Evolutionary conservation across 2,113 vertebrate species (phyloP).

Genomic region (Zosterops lateralis): DNA sequence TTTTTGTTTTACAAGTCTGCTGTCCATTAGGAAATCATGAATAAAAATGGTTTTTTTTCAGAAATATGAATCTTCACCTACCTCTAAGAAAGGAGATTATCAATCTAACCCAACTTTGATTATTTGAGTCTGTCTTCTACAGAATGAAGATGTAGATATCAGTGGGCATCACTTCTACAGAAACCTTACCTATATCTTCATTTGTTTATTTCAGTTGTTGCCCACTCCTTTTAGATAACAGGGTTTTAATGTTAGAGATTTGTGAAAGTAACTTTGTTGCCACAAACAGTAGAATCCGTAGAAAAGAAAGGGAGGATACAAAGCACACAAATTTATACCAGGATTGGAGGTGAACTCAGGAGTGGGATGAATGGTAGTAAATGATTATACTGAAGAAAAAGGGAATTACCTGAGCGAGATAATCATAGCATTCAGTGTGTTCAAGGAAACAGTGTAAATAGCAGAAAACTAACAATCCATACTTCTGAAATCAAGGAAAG

Average conservation of each 20-base stretch:
- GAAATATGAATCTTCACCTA: neutral
- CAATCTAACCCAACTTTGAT: neutral
- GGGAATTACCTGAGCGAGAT: neutral
- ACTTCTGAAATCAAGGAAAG: neutral
- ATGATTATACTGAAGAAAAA: neutral
- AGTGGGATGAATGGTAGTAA: neutral
- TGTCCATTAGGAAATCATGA: neutral
- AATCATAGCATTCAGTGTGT: neutral
- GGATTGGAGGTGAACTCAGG: neutral
- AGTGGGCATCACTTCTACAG: neutral
- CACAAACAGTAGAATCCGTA: neutral
- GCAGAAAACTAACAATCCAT: neutral
- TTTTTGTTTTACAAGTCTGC: neutral
- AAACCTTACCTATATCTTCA: neutral
- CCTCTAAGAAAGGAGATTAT: neutral
- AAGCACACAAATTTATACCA: neutral
- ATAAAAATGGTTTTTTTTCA: neutral
- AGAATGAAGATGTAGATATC: neutral
- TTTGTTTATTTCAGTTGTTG: neutral
- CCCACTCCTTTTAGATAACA: neutral
- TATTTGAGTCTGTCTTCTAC: neutral
- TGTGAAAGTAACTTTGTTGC: neutral
- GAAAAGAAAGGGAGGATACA: neutral
- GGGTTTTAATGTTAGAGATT: neutral
- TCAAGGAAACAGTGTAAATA: neutral